A percentile compares a stretch with the other conserved stretches of the same genome.
Conservation (phyloP, 2,888 invertebrate species). For the Nymphalis c-album region DNA sequence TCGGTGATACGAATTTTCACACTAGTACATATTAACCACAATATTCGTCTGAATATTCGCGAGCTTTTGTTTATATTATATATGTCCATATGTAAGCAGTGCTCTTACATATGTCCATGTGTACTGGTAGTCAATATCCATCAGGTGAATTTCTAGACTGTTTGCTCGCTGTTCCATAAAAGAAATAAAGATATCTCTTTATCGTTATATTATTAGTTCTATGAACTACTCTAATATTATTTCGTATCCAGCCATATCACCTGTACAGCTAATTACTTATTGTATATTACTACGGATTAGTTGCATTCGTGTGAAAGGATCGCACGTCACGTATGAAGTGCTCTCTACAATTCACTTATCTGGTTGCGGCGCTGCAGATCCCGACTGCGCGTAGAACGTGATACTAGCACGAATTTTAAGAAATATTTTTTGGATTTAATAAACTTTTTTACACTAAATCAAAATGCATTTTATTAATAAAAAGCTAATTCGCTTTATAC, state of each 20-base stretch:
- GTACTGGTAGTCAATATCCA: too few species aligned
- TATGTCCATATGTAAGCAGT: too few species aligned
- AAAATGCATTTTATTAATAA: not conserved
- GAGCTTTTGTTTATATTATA: too few species aligned
- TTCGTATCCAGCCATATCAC: too few species aligned
- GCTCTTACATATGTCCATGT: too few species aligned
- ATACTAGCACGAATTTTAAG: constrained; percentile 51
- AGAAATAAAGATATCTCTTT: too few species aligned
- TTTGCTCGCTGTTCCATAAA: too few species aligned
- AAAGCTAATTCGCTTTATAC: too few species aligned
- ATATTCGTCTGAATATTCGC: too few species aligned
- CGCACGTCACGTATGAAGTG: constrained; percentile 53
- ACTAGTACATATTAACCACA: constrained; percentile 33
- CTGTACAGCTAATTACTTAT: constrained; percentile 2
- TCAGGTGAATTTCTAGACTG: too few species aligned
- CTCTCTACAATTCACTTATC: constrained; percentile 67
- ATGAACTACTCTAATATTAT: too few species aligned
- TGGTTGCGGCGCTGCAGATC: constrained; percentile 45
- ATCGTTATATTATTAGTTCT: too few species aligned
- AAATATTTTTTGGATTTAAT: constrained; percentile 48
- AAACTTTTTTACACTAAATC: not conserved
- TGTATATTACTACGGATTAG: constrained; percentile 17
- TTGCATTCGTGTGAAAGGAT: constrained; percentile 27
- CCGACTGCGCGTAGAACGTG: constrained; percentile 56
- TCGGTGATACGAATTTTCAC: constrained; percentile 38